Evolutionary conservation across 2,888 invertebrate genomes (phyloP).

Genomic region (Polylopha cassiicola): DNA sequence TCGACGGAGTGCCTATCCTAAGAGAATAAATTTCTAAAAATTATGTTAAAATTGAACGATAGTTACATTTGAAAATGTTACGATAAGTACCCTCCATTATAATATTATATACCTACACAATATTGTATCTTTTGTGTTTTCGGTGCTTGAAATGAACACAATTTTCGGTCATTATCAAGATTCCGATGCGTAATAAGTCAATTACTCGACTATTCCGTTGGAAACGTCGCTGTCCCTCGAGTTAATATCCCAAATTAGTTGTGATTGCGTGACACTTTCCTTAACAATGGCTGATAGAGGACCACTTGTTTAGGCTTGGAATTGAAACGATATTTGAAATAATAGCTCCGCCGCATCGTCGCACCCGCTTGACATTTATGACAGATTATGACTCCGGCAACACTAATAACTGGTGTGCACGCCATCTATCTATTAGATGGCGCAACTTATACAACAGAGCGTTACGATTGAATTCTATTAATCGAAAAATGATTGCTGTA

Average conservation of each 20-base stretch:
- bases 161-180: conserved; percentile 35
- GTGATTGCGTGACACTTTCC: conserved; percentile 60
- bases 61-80: no score
- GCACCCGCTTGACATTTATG: conserved; percentile 66
- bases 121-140: conserved; percentile 13
- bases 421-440: conserved; percentile 70
- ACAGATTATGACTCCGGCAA: conserved; percentile 65
- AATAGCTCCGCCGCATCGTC: conserved; percentile 54
- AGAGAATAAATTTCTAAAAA: no score
- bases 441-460: conserved; percentile 50
- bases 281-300: conserved; percentile 53
- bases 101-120: neutral
- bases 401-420: conserved; percentile 64
- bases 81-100: no score
- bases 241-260: conserved; percentile 38
- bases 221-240: conserved; percentile 34
- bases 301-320: conserved; percentile 55
- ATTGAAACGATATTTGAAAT: conserved; percentile 61
- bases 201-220: conserved; percentile 39
- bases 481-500: conserved; percentile 56
- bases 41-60: no score
- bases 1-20: conserved; percentile 88
- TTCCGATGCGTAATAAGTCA: conserved; percentile 36
- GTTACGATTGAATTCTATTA: conserved; percentile 60
- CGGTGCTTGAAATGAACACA: conserved; percentile 25